Evolutionary conservation across 2,113 vertebrate genomes (phyloP), one percentile per base, ranked within the genome.

Genomic region (Coryphaenoides rupestris): DNA sequence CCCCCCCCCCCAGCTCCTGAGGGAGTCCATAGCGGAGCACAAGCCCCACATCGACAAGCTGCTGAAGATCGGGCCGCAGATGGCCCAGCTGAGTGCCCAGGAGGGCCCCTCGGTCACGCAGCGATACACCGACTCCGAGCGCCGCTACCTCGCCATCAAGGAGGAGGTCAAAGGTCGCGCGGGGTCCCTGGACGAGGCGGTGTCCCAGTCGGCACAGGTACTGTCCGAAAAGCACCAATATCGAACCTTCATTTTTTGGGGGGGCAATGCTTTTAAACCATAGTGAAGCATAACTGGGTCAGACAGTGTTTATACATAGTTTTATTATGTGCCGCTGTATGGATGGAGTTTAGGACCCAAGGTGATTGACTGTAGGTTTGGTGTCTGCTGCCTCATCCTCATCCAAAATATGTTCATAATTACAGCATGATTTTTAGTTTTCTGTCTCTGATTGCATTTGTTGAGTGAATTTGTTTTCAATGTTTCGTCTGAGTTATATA

Each of bases 11-110:
- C 84, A 99, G 97, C 91, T 98, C 85, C 82, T 98, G 77, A 85
- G 97, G 55, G 97, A 99, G 79, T 96, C 96, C 1, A 97, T 99
- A 14, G 91, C 97, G 0, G 97, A 99, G 17, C 97, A 99, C 78
- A 99, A 99, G 57, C 96, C 97, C 40, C 96, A 99, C 73, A 97
- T 99, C 24, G 97, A 99, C 91, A 98, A 98, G 77, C 90, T 99
- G 70, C 84, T 98, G 78, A 99, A 99, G 87, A 99, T 98, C 4
- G 96, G 97, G 1, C 97, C 97, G 0, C 95, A 95, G 77, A 87
- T 99, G 79, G 94, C 91, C 12, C 90, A 95, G 64, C 90, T 99
- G 72, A 99, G 97, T 76, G 75, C 91, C 0, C 92, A 95, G 64
- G 95, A 99, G 79, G 95, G 96, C 1, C 87, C 85, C 19, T 86